Percentiles rank a stretch among this genome's conserved stretches.
Conservation (phyloP, 2,797 vertebrate genomes). For the Phalanger gymnotis region DNA sequence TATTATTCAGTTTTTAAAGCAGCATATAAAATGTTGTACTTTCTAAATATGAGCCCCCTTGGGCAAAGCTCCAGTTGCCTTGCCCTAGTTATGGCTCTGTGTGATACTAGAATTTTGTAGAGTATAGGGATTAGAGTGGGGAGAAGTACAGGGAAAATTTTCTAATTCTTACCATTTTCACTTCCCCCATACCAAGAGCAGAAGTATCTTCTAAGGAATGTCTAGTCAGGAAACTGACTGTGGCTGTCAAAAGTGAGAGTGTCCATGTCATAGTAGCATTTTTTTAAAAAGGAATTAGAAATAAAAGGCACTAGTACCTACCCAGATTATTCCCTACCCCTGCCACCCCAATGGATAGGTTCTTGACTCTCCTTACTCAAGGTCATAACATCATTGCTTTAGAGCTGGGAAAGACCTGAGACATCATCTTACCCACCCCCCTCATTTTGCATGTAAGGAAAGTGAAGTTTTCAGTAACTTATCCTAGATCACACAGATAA, state of each 20-base stretch:
- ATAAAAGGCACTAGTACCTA: background rate
- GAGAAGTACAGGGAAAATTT: background rate
- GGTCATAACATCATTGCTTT: background rate
- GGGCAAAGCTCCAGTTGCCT: background rate
- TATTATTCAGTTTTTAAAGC: background rate
- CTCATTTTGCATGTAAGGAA: background rate
- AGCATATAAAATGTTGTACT: background rate
- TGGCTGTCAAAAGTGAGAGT: slow-evolving; percentile 10
- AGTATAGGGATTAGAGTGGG: background rate
- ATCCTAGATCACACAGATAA: background rate
- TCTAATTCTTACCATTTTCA: slow-evolving; percentile 6
- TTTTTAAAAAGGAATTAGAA: slow-evolving; percentile 7
- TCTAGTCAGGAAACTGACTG: slow-evolving; percentile 3
- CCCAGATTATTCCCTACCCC: background rate
- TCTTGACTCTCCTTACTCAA: slow-evolving; percentile 13
- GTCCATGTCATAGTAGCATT: slow-evolving; percentile 8
- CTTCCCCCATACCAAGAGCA: background rate
- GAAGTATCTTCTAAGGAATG: background rate
- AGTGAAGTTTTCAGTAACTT: background rate
- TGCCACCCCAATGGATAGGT: background rate
- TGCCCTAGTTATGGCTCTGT: background rate
- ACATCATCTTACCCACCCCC: background rate
- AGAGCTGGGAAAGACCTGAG: background rate
- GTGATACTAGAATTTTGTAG: slow-evolving; percentile 40
- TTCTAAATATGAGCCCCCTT: background rate